Evolutionary conservation across 2,888 invertebrate species (phyloP).

Genomic region (Cryptocheilus praepositus): DNA sequence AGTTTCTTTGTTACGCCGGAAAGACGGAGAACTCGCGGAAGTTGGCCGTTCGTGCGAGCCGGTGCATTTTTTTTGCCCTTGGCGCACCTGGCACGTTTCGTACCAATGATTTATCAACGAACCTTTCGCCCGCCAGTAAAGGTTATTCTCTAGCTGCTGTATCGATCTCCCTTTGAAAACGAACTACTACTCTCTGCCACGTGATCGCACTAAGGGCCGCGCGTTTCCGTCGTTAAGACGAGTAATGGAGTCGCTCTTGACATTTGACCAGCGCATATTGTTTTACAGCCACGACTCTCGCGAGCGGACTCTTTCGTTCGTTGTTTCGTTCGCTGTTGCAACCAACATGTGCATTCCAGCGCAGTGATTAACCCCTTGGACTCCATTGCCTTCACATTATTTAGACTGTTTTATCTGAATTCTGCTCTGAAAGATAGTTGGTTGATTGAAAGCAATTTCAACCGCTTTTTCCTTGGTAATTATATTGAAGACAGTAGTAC

Average conservation of each 20-base stretch:
- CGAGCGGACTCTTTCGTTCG: neutral
- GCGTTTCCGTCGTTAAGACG: no score
- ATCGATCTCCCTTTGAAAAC: conserved; percentile 18
- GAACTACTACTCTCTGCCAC: neutral
- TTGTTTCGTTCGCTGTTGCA: neutral
- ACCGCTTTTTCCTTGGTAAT: no score
- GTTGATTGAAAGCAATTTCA: no score
- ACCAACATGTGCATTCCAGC: neutral
- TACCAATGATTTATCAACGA: conserved; percentile 45
- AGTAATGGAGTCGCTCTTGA: no score
- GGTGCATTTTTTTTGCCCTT: conserved; percentile 35
- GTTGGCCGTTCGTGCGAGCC: conserved; percentile 24
- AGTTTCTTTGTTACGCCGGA: conserved; percentile 54
- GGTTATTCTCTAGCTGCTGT: conserved; percentile 26
- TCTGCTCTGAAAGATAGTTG: no score
- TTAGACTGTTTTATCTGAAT: no score
- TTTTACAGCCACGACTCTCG: neutral
- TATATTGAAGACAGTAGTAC: no score
- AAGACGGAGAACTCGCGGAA: conserved; percentile 50
- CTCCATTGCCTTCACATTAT: no score
- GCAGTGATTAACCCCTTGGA: conserved; percentile 22
- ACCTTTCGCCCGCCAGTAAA: conserved; percentile 17
- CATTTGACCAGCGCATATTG: neutral
- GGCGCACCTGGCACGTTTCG: conserved; percentile 37
- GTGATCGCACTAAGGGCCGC: no score